phyloP scores from a whole-genome alignment of 2,113 vertebrate genomes.

The Clarias batrachus region DNA sequence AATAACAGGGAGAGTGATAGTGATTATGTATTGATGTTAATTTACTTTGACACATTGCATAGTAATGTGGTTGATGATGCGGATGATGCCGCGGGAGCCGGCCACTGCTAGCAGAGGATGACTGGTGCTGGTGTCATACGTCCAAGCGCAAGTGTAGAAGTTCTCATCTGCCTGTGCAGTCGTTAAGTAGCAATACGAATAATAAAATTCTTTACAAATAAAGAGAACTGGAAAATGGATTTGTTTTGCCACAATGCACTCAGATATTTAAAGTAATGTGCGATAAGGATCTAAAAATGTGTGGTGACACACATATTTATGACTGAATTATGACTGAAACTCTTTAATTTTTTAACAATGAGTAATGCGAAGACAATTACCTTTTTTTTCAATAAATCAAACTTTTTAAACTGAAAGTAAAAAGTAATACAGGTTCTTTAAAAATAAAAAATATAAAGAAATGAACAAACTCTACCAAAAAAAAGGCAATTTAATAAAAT shows the following conservation, averaged over 20 bases:
- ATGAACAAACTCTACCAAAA: neutral
- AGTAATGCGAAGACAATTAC: neutral
- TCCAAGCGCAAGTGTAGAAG: slow-evolving; percentile 98
- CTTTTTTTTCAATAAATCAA: neutral
- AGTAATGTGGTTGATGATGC: slow-evolving; percentile 97
- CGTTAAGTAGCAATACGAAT: slow-evolving; percentile 67
- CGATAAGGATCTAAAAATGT: neutral
- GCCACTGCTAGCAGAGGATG: slow-evolving; percentile 94
- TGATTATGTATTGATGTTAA: neutral
- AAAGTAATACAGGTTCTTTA: neutral
- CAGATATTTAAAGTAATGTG: neutral
- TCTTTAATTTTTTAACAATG: neutral
- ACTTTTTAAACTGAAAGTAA: neutral
- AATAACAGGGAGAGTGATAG: neutral
- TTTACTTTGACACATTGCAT: slow-evolving; percentile 98
- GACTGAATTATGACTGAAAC: neutral
- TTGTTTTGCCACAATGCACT: neutral
- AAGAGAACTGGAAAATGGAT: neutral
- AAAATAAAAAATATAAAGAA: neutral
- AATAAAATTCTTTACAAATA: neutral
- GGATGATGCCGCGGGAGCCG: slow-evolving; percentile 95
- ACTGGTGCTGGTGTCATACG: slow-evolving; percentile 95
- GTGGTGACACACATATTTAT: too few species aligned
- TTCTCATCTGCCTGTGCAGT: slow-evolving; percentile 90
- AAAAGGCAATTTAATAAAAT: neutral